Evolutionary conservation across 2,797 vertebrate species (phyloP).

Genomic region (Furcifer pardalis): DNA sequence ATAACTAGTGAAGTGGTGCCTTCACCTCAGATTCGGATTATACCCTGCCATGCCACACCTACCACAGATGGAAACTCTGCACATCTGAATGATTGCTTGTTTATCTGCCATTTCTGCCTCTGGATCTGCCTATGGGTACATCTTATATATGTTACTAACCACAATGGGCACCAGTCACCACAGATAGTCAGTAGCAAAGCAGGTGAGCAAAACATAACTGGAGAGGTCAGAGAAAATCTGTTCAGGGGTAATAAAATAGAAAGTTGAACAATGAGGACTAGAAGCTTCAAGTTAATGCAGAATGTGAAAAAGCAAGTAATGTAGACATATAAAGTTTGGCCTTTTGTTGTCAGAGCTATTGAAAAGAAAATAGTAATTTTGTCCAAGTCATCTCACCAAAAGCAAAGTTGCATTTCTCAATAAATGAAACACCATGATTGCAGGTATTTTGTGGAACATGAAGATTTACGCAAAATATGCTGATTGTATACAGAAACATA

Average conservation of each 20-base stretch:
- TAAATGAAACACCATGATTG: background rate
- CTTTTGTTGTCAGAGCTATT: background rate
- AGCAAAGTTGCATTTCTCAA: background rate
- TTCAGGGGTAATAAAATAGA: background rate
- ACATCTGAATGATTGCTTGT: no score
- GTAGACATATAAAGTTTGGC: background rate
- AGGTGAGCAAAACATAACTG: background rate
- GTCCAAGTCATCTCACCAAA: background rate
- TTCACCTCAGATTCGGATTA: no score
- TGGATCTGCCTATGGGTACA: no score
- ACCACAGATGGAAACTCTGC: no score
- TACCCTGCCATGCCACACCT: no score
- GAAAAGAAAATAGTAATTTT: background rate
- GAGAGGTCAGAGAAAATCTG: background rate
- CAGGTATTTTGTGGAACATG: background rate
- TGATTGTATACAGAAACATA: background rate
- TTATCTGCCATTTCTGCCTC: no score
- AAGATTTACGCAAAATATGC: background rate
- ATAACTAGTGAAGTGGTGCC: no score
- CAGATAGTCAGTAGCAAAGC: no score
- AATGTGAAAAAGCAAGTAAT: background rate
- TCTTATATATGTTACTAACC: no score
- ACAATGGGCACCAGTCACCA: background rate
- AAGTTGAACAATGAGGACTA: background rate
- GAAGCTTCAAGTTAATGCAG: background rate